Base-by-base conservation (phyloP, 92 coral and sea anemone species). In the Blastomussa wellsi region DNA sequence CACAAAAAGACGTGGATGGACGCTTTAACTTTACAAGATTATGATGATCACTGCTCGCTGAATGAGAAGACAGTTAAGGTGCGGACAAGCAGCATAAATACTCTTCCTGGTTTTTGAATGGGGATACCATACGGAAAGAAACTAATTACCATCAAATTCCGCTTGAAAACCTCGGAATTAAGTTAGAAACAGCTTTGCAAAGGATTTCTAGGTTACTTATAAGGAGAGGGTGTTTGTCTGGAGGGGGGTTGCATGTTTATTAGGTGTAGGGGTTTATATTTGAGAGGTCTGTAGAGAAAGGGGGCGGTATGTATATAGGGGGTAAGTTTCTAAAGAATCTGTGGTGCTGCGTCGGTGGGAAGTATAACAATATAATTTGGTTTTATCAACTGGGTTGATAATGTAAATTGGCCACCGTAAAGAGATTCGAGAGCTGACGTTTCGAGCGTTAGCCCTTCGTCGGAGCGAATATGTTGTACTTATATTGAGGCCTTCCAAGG, bases 1-100 rank as follows among this genome's bases (percentile, higher is more conserved):
- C 99, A 96, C 90, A 94, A 94, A 80, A 96, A 96, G 84, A 94
- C 99, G 0, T 96, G 99, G 99, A 96, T 96, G 99, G 99, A 96
- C 82, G 99, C 98, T 39, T 79, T 96, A 65, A 92, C 95, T 79
- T 85, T 96, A 74, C 98, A 96, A 52, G 98, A 96, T 82, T 96
- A 92, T 16, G 89, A 94, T 29, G 92, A 91, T 12, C 99, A 96
- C 83, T 96, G 99, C 67, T 83, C 98, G 5, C 76, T 82, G 32
- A 96, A 96, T 70, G 96, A 94, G 66, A 91, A 87, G 49, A 96
- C 94, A 41, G 96, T 96, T 3, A 96, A 94, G 93, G 99, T 94
- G 76, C 20, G 16, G 2, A 4, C 5, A n/a, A 52, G 2, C 28
- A 26, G 17, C 68, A 22, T 62, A 3, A 14, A 52, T 52, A 52